Evolutionary conservation across 2,797 vertebrate genomes (phyloP).

Genomic region (Brachyalestes nurse): DNA sequence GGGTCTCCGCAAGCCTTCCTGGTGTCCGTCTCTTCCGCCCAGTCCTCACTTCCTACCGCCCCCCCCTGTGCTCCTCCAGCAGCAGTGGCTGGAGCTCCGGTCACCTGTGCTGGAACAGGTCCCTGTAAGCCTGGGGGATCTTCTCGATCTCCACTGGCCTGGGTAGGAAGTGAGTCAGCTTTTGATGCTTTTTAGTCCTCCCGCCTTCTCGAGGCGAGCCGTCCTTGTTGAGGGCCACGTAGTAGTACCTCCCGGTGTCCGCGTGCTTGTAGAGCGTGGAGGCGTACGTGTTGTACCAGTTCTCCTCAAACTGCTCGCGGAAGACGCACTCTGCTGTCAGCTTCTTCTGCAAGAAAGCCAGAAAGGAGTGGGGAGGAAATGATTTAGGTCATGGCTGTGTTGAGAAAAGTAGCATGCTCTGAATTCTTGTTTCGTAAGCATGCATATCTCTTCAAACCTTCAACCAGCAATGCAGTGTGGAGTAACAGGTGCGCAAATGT

Average conservation of each 20-base stretch:
- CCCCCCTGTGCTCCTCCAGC: conserved; percentile 48
- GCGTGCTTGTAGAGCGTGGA: conserved; percentile 94
- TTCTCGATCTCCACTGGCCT: conserved; percentile 95
- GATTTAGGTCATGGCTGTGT: conserved; percentile 16
- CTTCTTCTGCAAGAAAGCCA: conserved; percentile 87
- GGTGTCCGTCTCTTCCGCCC: conserved; percentile 57
- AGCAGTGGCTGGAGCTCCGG: conserved; percentile 64
- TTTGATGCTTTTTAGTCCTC: conserved; percentile 98
- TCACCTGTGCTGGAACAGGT: conserved; percentile 97
- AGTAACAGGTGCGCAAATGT: not conserved
- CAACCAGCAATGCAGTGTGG: not conserved
- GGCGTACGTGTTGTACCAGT: conserved; percentile 99
- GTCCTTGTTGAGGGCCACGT: conserved; percentile 97
- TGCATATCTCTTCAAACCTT: not conserved
- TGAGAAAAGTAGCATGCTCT: not conserved
- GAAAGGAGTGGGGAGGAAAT: not conserved
- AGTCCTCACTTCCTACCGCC: conserved; percentile 12
- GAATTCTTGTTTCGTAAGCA: not conserved
- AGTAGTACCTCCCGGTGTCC: conserved; percentile 93
- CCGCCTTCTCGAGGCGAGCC: conserved; percentile 94
- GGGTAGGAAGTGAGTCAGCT: conserved; percentile 96
- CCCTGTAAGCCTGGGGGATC: conserved; percentile 91
- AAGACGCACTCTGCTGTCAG: conserved; percentile 95
- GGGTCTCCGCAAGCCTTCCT: conserved; percentile 61
- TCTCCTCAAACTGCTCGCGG: conserved; percentile 99